phyloP scores from a whole-genome alignment of 2,888 invertebrate species.

The Brachylomia viminalis region DNA sequence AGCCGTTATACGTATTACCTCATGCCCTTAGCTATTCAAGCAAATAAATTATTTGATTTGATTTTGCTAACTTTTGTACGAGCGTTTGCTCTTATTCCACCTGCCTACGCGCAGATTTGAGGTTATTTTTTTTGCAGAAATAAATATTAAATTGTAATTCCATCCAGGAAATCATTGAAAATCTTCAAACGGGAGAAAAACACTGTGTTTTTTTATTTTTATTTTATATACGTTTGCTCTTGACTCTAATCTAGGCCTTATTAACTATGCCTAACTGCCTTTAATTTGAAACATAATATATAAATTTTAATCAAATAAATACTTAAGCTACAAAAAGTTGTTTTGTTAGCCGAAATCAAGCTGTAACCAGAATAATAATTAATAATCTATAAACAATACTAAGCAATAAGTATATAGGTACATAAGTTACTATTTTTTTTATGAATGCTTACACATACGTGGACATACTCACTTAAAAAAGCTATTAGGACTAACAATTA shows the following conservation, averaged over 20 bases:
- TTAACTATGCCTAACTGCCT: no score
- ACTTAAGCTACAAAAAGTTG: background rate
- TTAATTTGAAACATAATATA: background rate
- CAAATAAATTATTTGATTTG: background rate
- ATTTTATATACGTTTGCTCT: no score
- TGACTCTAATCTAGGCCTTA: no score
- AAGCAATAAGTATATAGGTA: background rate
- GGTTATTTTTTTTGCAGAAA: background rate
- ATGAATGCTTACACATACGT: background rate
- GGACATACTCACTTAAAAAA: background rate
- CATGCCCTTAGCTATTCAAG: background rate
- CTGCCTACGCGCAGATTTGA: background rate
- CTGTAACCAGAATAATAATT: background rate
- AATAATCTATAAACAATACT: background rate
- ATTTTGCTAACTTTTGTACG: background rate
- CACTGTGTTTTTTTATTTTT: no score
- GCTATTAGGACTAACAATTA: slow-evolving; percentile 37
- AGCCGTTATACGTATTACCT: background rate
- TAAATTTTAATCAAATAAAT: background rate
- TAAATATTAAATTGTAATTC: background rate
- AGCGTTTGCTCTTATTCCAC: background rate
- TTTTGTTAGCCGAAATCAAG: background rate
- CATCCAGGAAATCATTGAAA: background rate
- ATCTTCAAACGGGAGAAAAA: background rate
- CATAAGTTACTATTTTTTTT: background rate